These are phyloP conservation scores for Drosophila neocordata DNA, from an alignment of 1,140 invertebrate genomes.

Conservation along the genomic window DNA sequence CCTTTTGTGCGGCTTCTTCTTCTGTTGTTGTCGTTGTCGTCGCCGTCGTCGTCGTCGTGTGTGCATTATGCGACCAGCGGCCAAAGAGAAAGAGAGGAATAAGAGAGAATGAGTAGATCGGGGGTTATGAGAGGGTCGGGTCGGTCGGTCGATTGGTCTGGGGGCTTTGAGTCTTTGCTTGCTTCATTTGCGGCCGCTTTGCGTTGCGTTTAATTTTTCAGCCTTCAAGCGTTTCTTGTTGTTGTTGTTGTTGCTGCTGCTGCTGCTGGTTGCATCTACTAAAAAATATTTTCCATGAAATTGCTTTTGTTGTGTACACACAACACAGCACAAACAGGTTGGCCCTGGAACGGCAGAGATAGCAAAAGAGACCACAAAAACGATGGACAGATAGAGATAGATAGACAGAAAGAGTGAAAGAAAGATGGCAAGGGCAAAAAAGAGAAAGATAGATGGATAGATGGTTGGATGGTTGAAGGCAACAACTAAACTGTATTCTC, in stretches of 20 bases:
- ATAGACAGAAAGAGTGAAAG: background rate
- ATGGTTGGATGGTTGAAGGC: background rate
- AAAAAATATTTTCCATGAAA: conserved; percentile 76
- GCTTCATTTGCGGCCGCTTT: conserved; percentile 53
- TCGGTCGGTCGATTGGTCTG: conserved; percentile 23
- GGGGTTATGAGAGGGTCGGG: conserved; percentile 9
- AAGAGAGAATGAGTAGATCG: background rate
- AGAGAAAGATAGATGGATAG: conserved; percentile 25
- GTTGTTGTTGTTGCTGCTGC: conserved; percentile 1
- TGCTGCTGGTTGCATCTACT: conserved; percentile 45
- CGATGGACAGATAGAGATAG: conserved; percentile 7
- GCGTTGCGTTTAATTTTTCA: conserved; percentile 61
- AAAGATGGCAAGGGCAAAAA: background rate
- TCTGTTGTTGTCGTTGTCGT: background rate
- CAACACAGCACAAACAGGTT: conserved; percentile 67
- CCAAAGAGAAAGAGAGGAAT: background rate
- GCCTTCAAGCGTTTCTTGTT: conserved; percentile 32
- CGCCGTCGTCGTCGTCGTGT: conserved; percentile 15
- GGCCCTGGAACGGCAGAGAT: conserved; percentile 44
- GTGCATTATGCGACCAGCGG: conserved; percentile 30
- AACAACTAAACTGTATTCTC: conserved; percentile 3
- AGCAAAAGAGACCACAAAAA: conserved; percentile 23
- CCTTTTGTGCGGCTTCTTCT: conserved; percentile 56
- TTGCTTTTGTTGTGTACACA: conserved; percentile 68
- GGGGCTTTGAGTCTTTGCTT: conserved; percentile 42